These are phyloP conservation scores for Dendrolimus punctatus DNA, from an alignment of 1,140 invertebrate genomes.

Conservation along the genomic window DNA sequence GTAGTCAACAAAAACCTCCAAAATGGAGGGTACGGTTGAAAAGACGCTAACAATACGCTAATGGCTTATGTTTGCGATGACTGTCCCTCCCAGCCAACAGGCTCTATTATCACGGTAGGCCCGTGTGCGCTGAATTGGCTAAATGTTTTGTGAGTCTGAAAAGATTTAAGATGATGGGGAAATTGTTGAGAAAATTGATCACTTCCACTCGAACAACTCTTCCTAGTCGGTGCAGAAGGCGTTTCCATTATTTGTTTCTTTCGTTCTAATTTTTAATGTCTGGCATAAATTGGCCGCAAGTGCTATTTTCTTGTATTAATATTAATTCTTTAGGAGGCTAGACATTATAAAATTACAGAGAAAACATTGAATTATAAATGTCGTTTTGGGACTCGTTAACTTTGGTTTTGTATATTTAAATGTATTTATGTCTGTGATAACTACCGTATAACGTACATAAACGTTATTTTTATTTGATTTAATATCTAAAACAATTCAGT, in stretches of 20 bases:
- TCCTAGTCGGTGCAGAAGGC: slow-evolving; percentile 38
- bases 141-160: slow-evolving; percentile 65
- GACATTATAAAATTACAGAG: no score
- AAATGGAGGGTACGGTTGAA: slow-evolving; percentile 39
- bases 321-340: not conserved
- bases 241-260: slow-evolving; percentile 6
- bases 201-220: slow-evolving; percentile 51
- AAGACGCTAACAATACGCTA: slow-evolving; percentile 55
- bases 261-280: not conserved
- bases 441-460: no score
- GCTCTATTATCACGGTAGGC: slow-evolving; percentile 54
- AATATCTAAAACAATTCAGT: no score
- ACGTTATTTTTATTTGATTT: no score
- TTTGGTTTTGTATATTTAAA: no score
- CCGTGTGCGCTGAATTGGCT: slow-evolving; percentile 63
- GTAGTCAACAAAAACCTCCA: slow-evolving; percentile 28
- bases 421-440: no score
- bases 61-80: slow-evolving; percentile 63
- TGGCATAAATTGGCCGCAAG: not conserved
- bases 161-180: slow-evolving; percentile 65
- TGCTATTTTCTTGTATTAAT: not conserved
- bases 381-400: no score
- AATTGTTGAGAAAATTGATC: slow-evolving; percentile 69
- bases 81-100: slow-evolving; percentile 53
- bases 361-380: no score